Evolutionary conservation across 2,113 vertebrate genomes (phyloP).

Genomic region (Ranitomeya variabilis): DNA sequence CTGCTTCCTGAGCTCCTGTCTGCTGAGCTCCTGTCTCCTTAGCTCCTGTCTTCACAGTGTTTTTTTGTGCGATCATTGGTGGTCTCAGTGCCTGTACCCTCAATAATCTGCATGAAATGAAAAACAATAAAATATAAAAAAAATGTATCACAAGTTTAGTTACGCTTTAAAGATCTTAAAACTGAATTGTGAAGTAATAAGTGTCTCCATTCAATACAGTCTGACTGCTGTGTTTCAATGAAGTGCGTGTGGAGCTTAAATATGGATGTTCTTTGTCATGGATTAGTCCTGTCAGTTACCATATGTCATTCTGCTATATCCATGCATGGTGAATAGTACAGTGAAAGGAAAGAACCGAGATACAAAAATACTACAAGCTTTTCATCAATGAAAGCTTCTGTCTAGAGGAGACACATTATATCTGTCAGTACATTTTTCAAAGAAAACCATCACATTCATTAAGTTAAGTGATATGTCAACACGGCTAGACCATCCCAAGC

Average conservation of each 20-base stretch:
- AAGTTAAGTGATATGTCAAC: slow-evolving; percentile 44
- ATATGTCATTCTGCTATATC: neutral
- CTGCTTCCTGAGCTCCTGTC: no score
- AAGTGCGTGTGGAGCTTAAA: neutral
- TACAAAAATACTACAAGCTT: slow-evolving; percentile 34
- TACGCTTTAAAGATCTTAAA: no score
- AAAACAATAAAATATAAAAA: no score
- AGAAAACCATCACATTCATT: slow-evolving; percentile 32
- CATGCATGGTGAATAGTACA: slow-evolving; percentile 5
- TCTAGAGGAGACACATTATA: slow-evolving; percentile 29
- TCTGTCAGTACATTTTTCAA: slow-evolving; percentile 40
- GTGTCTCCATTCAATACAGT: neutral
- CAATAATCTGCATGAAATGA: no score
- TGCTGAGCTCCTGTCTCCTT: no score
- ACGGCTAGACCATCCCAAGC: neutral
- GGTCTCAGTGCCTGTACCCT: no score
- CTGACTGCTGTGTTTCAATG: neutral
- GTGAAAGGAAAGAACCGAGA: slow-evolving; percentile 19
- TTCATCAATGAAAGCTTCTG: slow-evolving; percentile 40
- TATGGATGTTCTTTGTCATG: slow-evolving; percentile 19
- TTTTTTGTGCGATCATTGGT: no score
- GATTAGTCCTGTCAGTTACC: slow-evolving; percentile 40
- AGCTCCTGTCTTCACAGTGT: no score
- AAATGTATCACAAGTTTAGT: no score
- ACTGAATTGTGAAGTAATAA: neutral